phyloP scores from a whole-genome alignment of 1,140 invertebrate genomes.

The Danaus plexippus region DNA sequence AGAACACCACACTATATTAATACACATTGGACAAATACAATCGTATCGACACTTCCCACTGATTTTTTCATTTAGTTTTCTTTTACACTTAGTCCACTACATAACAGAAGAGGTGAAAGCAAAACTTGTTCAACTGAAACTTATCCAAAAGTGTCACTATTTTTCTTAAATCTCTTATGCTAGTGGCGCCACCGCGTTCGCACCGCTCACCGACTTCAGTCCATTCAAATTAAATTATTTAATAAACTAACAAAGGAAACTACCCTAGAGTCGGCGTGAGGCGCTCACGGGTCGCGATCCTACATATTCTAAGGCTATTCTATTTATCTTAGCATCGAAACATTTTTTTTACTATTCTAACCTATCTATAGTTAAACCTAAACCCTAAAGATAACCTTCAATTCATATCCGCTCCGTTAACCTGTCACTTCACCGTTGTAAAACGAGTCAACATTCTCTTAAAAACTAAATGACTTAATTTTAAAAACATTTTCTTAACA shows the following conservation, averaged over 20 bases:
- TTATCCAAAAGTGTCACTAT: conserved; percentile 59
- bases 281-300: conserved; percentile 31
- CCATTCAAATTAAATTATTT: conserved; percentile 71
- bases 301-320: conserved; percentile 55
- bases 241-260: conserved; percentile 70
- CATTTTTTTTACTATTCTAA: conserved; percentile 67
- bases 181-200: conserved; percentile 33
- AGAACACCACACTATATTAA: conserved; percentile 71
- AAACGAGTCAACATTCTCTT: conserved; percentile 56
- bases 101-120: conserved; percentile 71
- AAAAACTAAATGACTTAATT: conserved; percentile 60
- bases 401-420: conserved; percentile 42
- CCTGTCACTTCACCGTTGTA: conserved; percentile 43
- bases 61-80: conserved; percentile 65
- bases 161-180: conserved; percentile 41
- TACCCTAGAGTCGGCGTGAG: conserved; percentile 52
- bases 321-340: conserved; percentile 68
- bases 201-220: conserved; percentile 50
- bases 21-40: conserved; percentile 72
- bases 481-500: conserved; percentile 65
- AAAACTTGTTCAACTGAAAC: conserved; percentile 67
- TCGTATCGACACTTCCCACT: conserved; percentile 63
- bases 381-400: conserved; percentile 52
- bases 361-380: conserved; percentile 68
- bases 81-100: conserved; percentile 70